Percentiles rank a stretch among this genome's conserved stretches.
These are phyloP conservation scores for Gymnocheta viridis DNA, from an alignment of 2,888 invertebrate genomes.

Conservation along the genomic window DNA sequence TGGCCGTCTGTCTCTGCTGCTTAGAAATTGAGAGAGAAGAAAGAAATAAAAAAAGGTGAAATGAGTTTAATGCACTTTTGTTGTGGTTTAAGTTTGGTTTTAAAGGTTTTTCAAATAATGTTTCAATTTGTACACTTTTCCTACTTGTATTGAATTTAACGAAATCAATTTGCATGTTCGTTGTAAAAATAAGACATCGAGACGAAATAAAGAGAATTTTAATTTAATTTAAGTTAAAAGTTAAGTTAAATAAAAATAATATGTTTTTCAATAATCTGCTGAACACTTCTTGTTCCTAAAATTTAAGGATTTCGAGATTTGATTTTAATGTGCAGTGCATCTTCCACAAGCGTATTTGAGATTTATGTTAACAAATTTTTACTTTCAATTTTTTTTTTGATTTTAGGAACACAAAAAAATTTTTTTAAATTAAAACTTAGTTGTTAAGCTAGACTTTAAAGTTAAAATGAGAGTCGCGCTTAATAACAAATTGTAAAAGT, in stretches of 20 bases:
- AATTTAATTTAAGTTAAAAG: neutral
- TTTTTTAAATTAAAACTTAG: too few relatives aligned
- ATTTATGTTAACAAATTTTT: too few relatives aligned
- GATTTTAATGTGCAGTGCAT: too few relatives aligned
- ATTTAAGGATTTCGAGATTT: too few relatives aligned
- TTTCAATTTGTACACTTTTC: slow-evolving; percentile 59
- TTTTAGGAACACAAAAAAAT: too few relatives aligned
- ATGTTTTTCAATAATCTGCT: too few relatives aligned
- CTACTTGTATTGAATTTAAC: slow-evolving; percentile 53
- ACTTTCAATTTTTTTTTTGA: too few relatives aligned
- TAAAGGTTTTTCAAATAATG: slow-evolving; percentile 58
- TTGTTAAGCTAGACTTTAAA: too few relatives aligned
- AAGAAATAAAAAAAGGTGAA: slow-evolving; percentile 64
- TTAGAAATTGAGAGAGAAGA: slow-evolving; percentile 24
- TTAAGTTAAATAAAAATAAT: neutral
- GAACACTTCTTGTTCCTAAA: too few relatives aligned
- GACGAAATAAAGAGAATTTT: neutral
- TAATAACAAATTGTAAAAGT: too few relatives aligned
- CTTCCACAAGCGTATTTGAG: too few relatives aligned
- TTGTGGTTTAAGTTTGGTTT: slow-evolving; percentile 67
- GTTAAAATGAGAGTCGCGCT: too few relatives aligned
- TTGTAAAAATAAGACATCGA: slow-evolving; percentile 15
- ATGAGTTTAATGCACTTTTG: slow-evolving; percentile 70
- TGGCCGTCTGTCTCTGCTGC: slow-evolving; percentile 1
- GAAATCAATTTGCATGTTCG: slow-evolving; percentile 39